phyloP scores from a whole-genome alignment of 2,797 vertebrate genomes.

The Chanos chanos region DNA sequence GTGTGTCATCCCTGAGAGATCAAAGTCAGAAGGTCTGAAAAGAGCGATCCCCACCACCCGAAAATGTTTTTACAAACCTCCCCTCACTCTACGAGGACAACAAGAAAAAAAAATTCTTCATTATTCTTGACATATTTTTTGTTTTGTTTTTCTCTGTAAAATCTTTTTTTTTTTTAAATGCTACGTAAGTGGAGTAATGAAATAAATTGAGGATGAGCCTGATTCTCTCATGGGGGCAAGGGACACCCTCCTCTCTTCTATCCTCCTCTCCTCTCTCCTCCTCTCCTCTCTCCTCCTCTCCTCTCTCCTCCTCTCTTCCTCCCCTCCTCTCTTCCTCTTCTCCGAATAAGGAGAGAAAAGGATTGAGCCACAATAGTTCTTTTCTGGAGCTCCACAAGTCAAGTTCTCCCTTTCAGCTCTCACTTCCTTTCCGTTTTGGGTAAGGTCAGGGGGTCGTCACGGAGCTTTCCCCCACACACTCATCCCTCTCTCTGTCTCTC shows the following conservation, averaged over 20 bases:
- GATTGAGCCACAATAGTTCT: conserved; percentile 67
- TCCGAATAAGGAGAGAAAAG: conserved; percentile 52
- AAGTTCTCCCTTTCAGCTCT: conserved; percentile 72
- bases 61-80: conserved; percentile 23
- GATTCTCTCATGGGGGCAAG: not conserved
- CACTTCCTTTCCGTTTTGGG: conserved; percentile 69
- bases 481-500: conserved; percentile 31
- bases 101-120: conserved; percentile 41
- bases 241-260: conserved; percentile 13
- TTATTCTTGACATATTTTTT: not conserved
- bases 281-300: conserved; percentile 15
- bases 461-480: conserved; percentile 56
- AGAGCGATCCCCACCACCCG: conserved; percentile 25
- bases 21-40: conserved; percentile 57
- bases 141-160: not conserved
- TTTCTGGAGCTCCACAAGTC: conserved; percentile 71
- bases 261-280: conserved; percentile 34
- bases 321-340: conserved; percentile 21
- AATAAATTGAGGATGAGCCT: too few relatives aligned
- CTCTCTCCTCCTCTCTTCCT: conserved; percentile 8
- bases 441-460: conserved; percentile 66
- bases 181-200: too few relatives aligned
- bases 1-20: conserved; percentile 52
- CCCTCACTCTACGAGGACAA: conserved; percentile 25
- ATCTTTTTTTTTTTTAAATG: not conserved